Conservation (phyloP, 2,797 vertebrate species). For the Gephyroberyx darwinii region DNA sequence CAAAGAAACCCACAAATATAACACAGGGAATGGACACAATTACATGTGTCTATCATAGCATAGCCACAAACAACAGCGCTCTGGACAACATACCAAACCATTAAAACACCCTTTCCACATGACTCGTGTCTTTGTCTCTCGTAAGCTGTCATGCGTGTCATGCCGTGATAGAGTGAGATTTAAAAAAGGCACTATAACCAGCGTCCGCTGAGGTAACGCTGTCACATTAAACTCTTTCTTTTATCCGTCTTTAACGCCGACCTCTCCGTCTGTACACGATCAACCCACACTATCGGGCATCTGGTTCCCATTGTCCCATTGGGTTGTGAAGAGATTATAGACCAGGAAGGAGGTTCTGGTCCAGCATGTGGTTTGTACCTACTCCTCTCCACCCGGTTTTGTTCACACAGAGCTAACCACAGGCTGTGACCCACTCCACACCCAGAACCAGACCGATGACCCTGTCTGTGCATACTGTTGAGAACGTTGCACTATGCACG, state of each 20-base stretch:
- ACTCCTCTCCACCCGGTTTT: slow-evolving; percentile 32
- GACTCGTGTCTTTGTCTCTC: slow-evolving; percentile 17
- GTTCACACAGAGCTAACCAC: slow-evolving; percentile 51
- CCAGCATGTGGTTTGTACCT: slow-evolving; percentile 69
- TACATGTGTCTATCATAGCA: slow-evolving; percentile 16
- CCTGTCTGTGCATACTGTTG: slow-evolving; percentile 16
- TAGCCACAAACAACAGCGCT: slow-evolving; percentile 31
- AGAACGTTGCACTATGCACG: slow-evolving; percentile 30
- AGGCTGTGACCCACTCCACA: slow-evolving; percentile 48
- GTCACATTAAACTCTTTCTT: slow-evolving; percentile 18
- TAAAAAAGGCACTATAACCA: slow-evolving; percentile 20
- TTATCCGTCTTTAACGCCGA: slow-evolving; percentile 37
- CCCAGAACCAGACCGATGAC: slow-evolving; percentile 34
- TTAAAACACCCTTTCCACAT: slow-evolving; percentile 37
- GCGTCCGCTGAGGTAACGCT: slow-evolving; percentile 35
- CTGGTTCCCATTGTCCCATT: slow-evolving; percentile 65
- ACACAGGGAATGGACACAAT: slow-evolving; percentile 23
- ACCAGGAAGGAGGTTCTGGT: slow-evolving; percentile 40
- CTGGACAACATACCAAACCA: slow-evolving; percentile 22
- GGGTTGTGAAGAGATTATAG: slow-evolving; percentile 35
- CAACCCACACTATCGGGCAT: slow-evolving; percentile 48
- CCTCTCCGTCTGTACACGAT: slow-evolving; percentile 36
- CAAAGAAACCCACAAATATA: slow-evolving; percentile 24
- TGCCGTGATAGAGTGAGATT: slow-evolving; percentile 7
- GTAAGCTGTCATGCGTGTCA: slow-evolving; percentile 16